Base-by-base conservation (phyloP, 2,888 invertebrate genomes). In the Scaptomyza parva region DNA sequence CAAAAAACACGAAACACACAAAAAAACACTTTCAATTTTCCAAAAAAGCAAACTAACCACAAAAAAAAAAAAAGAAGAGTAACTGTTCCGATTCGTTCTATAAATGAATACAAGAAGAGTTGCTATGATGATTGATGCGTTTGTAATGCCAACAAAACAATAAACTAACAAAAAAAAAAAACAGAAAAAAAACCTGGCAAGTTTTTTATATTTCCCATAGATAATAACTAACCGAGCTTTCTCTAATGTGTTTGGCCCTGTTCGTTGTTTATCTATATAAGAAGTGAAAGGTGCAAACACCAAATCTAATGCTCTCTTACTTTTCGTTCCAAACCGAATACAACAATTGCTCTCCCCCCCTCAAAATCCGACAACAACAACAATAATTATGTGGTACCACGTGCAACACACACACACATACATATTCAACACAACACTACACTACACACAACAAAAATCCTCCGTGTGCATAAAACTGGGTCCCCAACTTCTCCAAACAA, bases 291-390 rank as follows among this genome's bases (percentile, higher is more conserved):
- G 71, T 86, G 63, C 62, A 72, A 74, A 75, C 70, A 75, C 70
- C 88, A 87, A 88, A 83, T 90, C 90, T 90, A 90, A 90, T 90
- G 78, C 88, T 87, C 87, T 89, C 88, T 90, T 90, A 89, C 84
- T 78, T 83, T 86, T 89, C 80, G 70, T 88, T 88, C 78, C 78
- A 76, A 72, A 67, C 69, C 69, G 76, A 76, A 74, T 78, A 65
- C 72, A 81, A 65, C 72, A 81, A 81, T 68, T 70, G 67, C 75
- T 81, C 70, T 67, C 69, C 58, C 70, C 62, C 71, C 17, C 17
- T 2, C 37, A 48, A 48, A 57, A 43, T 61, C 67, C 75, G 68
- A 74, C 73, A 30, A 47, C 68, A 45, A 73, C 71, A 63, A 70
- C 77, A 73, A 40, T 53, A 54, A 55, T n/a, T n/a, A 53, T 72